Evolutionary conservation across 2,888 invertebrate genomes (phyloP), one percentile per base, ranked within the genome.

Genomic region (Brenthis hecate): DNA sequence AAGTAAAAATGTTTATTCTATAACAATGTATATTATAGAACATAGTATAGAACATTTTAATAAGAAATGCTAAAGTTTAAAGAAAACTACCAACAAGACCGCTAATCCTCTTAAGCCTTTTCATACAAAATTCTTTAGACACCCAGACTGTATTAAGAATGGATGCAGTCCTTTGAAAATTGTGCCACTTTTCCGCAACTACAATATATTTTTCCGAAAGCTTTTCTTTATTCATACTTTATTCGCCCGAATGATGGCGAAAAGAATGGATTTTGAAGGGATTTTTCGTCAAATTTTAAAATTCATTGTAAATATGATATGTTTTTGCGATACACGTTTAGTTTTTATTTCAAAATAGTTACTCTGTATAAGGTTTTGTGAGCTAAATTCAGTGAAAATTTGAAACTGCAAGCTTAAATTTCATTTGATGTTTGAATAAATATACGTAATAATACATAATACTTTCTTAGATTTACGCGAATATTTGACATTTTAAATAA

Each of bases 51-150:
- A 23, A 11, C 6, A 43, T 16, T 6, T 19, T 36, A 28, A 6
- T n/a, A 23, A 62, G 28, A 28, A 43, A 56, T 36, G 14, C n/a
- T 19, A 13, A 56, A 8, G 32, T 56, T 64, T 68, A 19, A 56
- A 23, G 43, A 43, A 60, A 65, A 61, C 54, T 23, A 56, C 28
- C 56, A 60, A 16, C 53, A 62, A 23, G 32, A 62, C 55, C 48
- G 56, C 43, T 66, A 65, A 72, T 66, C 32, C 66, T 19, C 61
- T 69, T 69, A 61, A 56, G 51, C 60, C 55, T 51, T 66, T 70
- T 65, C 61, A 72, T 72, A 68, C 64, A 65, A 71, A 66, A 71
- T 69, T 71, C 72, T 71, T 66, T 62, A 62, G 68, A 66, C 65
- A 64, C 55, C 54, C 61, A 62, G 53, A 65, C 63, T 14, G 60